Percentiles rank a stretch among this genome's conserved stretches.
These are phyloP conservation scores for Hippopotamus amphibius DNA, from an alignment of 2,113 vertebrate genomes.

Conservation along the genomic window DNA sequence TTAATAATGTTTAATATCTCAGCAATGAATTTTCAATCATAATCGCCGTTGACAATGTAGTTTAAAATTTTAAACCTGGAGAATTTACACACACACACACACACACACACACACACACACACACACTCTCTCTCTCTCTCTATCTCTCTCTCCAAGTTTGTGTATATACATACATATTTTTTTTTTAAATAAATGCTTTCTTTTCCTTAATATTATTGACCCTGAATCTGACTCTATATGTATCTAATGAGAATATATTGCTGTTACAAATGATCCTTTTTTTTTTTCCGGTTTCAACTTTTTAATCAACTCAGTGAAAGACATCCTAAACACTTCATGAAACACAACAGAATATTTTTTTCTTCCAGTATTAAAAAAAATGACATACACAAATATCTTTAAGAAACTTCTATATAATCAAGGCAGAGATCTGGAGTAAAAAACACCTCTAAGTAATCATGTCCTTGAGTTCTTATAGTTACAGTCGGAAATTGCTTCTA, in stretches of 20 bases:
- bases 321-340: too few relatives aligned
- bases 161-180: neutral
- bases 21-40: neutral
- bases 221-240: neutral
- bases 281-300: neutral
- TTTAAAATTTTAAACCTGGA: neutral
- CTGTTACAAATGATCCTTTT: neutral
- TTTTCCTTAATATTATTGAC: neutral
- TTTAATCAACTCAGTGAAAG: too few relatives aligned
- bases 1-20: neutral
- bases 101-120: neutral
- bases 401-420: too few relatives aligned
- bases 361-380: too few relatives aligned
- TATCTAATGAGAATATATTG: neutral
- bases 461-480: too few relatives aligned
- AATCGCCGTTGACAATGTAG: neutral
- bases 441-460: too few relatives aligned
- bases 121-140: too few relatives aligned
- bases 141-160: neutral
- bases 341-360: too few relatives aligned
- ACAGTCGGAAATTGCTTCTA: too few relatives aligned
- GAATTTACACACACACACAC: neutral
- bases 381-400: too few relatives aligned
- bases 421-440: too few relatives aligned
- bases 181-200: neutral